phyloP scores from a whole-genome alignment of 2,113 vertebrate genomes.

The Orientallactaga bullata region DNA sequence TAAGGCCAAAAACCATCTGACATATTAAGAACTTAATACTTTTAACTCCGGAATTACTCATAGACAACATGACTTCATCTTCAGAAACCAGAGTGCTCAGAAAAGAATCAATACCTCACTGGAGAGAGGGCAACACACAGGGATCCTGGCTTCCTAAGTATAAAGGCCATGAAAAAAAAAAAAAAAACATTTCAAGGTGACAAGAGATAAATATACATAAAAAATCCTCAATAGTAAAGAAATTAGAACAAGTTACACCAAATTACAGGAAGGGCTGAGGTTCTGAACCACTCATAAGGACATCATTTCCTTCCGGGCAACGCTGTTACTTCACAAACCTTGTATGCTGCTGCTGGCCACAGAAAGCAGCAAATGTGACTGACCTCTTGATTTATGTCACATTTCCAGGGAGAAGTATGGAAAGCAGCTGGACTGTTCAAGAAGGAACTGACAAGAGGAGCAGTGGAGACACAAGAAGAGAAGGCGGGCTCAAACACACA shows the following conservation, averaged over 20 bases:
- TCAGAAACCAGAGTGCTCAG: conserved; percentile 3
- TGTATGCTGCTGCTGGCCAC: background rate
- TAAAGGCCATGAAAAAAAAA: background rate
- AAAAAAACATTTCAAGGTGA: background rate
- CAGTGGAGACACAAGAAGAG: too few relatives aligned
- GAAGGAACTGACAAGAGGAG: background rate
- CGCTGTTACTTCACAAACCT: background rate
- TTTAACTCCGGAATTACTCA: conserved; percentile 13
- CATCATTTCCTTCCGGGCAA: background rate
- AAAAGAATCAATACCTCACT: background rate
- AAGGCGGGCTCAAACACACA: background rate
- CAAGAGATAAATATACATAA: background rate
- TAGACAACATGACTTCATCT: background rate
- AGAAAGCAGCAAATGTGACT: background rate
- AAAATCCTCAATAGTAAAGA: conserved; percentile 1
- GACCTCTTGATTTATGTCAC: background rate
- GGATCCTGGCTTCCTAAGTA: background rate
- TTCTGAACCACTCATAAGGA: background rate
- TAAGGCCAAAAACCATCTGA: background rate
- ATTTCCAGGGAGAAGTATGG: background rate
- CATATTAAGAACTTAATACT: background rate
- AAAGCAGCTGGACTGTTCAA: background rate
- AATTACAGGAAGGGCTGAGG: background rate
- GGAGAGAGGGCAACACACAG: background rate
- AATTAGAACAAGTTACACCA: background rate